Percentiles rank a stretch among this genome's conserved stretches.
These are phyloP conservation scores for Vicugna pacos DNA, from an alignment of 2,113 vertebrate species.

Conservation along the genomic window DNA sequence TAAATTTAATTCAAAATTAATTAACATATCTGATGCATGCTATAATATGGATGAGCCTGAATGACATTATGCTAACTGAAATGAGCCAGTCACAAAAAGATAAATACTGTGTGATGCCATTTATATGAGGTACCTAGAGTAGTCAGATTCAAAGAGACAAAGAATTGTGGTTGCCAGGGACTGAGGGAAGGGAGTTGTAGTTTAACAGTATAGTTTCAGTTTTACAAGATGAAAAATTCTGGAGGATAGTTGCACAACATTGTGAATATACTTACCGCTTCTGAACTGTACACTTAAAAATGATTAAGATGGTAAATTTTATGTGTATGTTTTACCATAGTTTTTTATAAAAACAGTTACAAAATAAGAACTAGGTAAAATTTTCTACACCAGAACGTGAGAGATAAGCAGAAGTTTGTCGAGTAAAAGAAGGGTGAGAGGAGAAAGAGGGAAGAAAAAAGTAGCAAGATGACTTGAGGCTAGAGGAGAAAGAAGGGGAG, in stretches of 20 bases:
- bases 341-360: not conserved
- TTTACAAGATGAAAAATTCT: not conserved
- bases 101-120: not conserved
- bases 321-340: not conserved
- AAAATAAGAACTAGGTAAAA: not conserved
- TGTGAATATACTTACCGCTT: not conserved
- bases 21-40: not conserved
- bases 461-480: not conserved
- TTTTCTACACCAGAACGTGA: not conserved
- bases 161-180: not conserved
- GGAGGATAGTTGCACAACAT: not conserved
- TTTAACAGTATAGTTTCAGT: not conserved
- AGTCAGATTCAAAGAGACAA: not conserved
- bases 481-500: not conserved
- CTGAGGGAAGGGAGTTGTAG: not conserved
- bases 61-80: not conserved
- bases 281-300: not conserved
- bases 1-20: constrained; percentile 35
- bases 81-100: not conserved
- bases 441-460: not conserved
- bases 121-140: not conserved
- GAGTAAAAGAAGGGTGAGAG: not conserved
- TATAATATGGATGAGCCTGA: not conserved
- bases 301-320: constrained; percentile 17
- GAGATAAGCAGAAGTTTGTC: not conserved